phyloP scores from a whole-genome alignment of 2,888 invertebrate species.

The Amiota mariae region DNA sequence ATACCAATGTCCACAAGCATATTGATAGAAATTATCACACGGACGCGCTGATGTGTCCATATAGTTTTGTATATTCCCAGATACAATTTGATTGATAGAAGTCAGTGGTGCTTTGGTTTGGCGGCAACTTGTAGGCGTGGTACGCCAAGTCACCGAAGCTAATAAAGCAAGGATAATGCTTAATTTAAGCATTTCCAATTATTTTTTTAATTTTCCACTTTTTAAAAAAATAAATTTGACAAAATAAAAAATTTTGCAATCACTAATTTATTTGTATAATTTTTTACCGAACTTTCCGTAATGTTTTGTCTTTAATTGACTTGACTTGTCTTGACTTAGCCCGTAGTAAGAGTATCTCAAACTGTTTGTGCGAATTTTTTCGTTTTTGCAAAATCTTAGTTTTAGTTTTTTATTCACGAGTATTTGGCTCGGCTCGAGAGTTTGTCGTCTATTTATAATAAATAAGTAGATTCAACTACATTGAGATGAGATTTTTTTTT shows the following conservation, averaged over 20 bases:
- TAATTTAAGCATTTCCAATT: slow-evolving; percentile 59
- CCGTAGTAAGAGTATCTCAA: neutral
- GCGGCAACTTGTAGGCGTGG: slow-evolving; percentile 67
- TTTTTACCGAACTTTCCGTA: too few species aligned
- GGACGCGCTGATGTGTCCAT: slow-evolving; percentile 66
- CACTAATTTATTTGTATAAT: slow-evolving; percentile 1
- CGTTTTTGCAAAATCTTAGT: slow-evolving; percentile 5
- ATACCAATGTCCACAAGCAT: slow-evolving; percentile 70
- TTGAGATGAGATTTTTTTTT: too few species aligned
- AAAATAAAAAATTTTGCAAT: too few species aligned
- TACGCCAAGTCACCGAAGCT: slow-evolving; percentile 66
- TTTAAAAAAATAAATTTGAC: too few species aligned
- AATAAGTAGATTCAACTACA: slow-evolving; percentile 22
- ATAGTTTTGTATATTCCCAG: slow-evolving; percentile 63
- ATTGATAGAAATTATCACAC: slow-evolving; percentile 71
- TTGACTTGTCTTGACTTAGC: slow-evolving; percentile 25
- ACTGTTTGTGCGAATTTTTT: slow-evolving; percentile 27
- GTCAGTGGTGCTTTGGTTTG: slow-evolving; percentile 51
- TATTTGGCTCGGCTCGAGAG: too few species aligned
- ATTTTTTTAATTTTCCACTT: neutral
- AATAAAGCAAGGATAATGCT: slow-evolving; percentile 57
- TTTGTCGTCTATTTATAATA: neutral
- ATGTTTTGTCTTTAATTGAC: too few species aligned
- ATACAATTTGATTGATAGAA: slow-evolving; percentile 63
- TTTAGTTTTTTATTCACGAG: neutral